These are phyloP conservation scores for Hafferia zeledoni DNA, from an alignment of 2,797 vertebrate genomes.

Conservation along the genomic window DNA sequence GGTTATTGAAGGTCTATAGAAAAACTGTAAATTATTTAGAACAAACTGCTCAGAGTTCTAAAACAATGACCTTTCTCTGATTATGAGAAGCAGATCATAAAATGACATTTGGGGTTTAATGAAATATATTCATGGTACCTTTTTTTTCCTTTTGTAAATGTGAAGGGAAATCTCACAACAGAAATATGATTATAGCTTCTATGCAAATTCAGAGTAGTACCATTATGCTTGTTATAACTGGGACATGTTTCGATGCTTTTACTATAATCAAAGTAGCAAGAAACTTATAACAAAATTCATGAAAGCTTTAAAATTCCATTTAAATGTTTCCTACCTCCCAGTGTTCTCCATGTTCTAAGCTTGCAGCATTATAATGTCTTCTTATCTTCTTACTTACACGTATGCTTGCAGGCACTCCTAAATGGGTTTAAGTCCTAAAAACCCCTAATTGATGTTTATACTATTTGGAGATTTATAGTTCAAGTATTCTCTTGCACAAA, in stretches of 20 bases:
- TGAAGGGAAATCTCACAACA: neutral
- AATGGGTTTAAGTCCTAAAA: neutral
- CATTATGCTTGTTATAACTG: neutral
- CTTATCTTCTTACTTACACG: neutral
- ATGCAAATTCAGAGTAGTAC: neutral
- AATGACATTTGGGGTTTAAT: neutral
- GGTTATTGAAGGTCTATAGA: neutral
- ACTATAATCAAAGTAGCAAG: neutral
- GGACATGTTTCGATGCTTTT: neutral
- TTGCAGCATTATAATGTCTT: neutral
- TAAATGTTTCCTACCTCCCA: neutral
- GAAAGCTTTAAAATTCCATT: neutral
- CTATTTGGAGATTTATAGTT: neutral
- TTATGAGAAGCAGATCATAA: neutral
- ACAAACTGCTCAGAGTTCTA: neutral
- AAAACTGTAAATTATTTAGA: neutral
- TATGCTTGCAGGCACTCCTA: neutral
- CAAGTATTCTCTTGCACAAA: neutral
- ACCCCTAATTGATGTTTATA: neutral
- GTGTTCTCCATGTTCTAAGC: neutral
- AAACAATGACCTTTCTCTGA: neutral
- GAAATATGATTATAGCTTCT: neutral
- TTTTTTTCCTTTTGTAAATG: neutral
- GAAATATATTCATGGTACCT: neutral
- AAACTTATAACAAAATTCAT: neutral